Base-by-base conservation (phyloP, 1,140 invertebrate species). In the Neelides sp. region DNA sequence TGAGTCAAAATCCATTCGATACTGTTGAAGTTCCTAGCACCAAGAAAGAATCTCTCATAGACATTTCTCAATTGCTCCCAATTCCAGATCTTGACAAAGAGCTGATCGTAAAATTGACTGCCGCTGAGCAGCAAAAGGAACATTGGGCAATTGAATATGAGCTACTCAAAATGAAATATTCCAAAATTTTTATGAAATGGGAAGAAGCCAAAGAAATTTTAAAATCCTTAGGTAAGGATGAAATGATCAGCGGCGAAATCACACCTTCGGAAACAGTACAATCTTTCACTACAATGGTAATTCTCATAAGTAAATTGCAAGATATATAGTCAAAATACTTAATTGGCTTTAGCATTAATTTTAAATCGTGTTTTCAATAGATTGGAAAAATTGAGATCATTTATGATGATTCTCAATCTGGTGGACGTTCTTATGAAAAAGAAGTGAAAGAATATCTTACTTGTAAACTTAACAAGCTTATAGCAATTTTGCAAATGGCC, bases 161-260 rank as follows among this genome's bases (percentile, higher is more conserved):
- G 35, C 46, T 56, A 12, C 39, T 52, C 4, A 56, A 56, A 52
- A 48, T 56, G 50, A 56, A 56, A 49, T 52, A 56, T 30, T 52
- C 49, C 17, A 56, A 52, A 37, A 52, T 49, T 32, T 48, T 49
- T 30, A 52, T 46, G 48, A 56, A 56, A 52, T 52, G 44, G 50
- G 54, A 56, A 23, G 54, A 56, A 49, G 49, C 49, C 19, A 52
- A 52, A 45, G 28, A 37, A 23, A 56, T 56, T 26, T 17, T 56
- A 10, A 52, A 47, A n/a, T 20, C 26, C 17, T 28, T 56, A 43
- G 50, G 50, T 20, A 48, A 52, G 32, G 54, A 52, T 37, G 45
- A 56, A 32, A 32, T 56, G 19, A 43, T 56, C 30, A 51, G 41
- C 48, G 48, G 41, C 22, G 49, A 56, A 28, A 48, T 49, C 23